A percentile compares a stretch with the other conserved stretches of the same genome.
Evolutionary conservation across 2,888 invertebrate species (phyloP).

Genomic region (Phrixothrix hirtus): DNA sequence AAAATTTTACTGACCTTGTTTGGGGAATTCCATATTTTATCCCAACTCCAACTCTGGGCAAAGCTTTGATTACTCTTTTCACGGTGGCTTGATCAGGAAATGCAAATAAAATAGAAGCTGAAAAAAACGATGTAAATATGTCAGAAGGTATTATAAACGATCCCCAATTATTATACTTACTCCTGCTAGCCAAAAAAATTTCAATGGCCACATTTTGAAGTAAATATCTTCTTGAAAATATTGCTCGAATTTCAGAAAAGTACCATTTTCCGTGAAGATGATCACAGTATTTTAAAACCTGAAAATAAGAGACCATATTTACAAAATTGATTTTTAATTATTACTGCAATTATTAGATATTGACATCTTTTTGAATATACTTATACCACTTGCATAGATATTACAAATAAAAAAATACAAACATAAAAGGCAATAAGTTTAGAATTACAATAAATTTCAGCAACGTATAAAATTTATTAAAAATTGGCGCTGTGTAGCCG

Average conservation of each 20-base stretch:
- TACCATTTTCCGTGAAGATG: constrained; percentile 99
- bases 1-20: constrained; percentile 71
- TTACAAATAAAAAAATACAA: too few relatives aligned
- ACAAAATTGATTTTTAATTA: too few relatives aligned
- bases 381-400: too few relatives aligned
- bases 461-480: too few relatives aligned
- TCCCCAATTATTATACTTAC: constrained; percentile 65
- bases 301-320: constrained; percentile 58
- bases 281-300: constrained; percentile 97
- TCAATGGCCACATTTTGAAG: constrained; percentile 97
- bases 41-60: constrained; percentile 97
- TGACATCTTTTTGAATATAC: too few relatives aligned
- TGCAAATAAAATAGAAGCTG: constrained; percentile 98
- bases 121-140: constrained; percentile 48
- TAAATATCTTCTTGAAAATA: constrained; percentile 95
- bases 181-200: constrained; percentile 97
- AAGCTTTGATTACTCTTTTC: constrained; percentile 96
- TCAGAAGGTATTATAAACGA: too few relatives aligned
- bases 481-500: too few relatives aligned
- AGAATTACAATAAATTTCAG: too few relatives aligned
- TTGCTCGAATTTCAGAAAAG: constrained; percentile 98
- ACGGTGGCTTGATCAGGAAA: constrained; percentile 97
- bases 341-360: too few relatives aligned
- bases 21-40: constrained; percentile 99
- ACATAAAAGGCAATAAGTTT: too few relatives aligned